Conservation (phyloP, 2,888 invertebrate genomes). For the Leucophora obtusa region DNA sequence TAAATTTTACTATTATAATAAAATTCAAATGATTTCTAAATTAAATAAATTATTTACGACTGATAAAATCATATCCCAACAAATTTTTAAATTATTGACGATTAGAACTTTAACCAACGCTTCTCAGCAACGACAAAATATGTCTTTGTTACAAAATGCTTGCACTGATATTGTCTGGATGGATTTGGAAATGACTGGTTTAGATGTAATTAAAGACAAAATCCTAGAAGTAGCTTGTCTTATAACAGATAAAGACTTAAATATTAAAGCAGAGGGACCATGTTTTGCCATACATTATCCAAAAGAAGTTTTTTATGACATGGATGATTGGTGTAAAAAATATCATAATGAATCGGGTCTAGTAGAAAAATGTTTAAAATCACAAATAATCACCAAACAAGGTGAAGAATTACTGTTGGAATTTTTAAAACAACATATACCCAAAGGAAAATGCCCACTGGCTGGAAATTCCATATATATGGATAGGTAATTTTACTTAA, state of each 20-base stretch:
- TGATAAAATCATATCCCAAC: slow-evolving; percentile 5
- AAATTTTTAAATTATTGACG: not conserved
- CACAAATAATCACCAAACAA: slow-evolving; percentile 82
- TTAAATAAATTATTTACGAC: slow-evolving; percentile 36
- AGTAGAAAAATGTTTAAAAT: slow-evolving; percentile 85
- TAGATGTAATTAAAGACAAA: slow-evolving; percentile 86
- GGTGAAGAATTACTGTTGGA: slow-evolving; percentile 86
- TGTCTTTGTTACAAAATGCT: not conserved
- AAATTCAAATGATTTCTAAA: slow-evolving; percentile 50
- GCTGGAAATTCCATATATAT: slow-evolving; percentile 93
- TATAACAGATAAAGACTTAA: slow-evolving; percentile 89
- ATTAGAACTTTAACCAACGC: not conserved
- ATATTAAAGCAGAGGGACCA: slow-evolving; percentile 87
- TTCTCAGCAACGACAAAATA: slow-evolving; percentile 5
- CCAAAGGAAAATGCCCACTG: slow-evolving; percentile 83
- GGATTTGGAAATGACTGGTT: slow-evolving; percentile 94
- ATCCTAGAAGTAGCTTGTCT: slow-evolving; percentile 94
- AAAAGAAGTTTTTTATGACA: slow-evolving; percentile 84
- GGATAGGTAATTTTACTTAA: slow-evolving; percentile 81
- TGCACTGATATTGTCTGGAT: slow-evolving; percentile 84
- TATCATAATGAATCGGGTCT: slow-evolving; percentile 93
- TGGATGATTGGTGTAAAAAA: slow-evolving; percentile 91
- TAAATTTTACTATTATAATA: not conserved
- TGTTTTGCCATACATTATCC: slow-evolving; percentile 89
- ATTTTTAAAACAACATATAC: slow-evolving; percentile 82